Evolutionary conservation across 2,113 vertebrate species (phyloP).

Genomic region (Ochotona curzoniae): DNA sequence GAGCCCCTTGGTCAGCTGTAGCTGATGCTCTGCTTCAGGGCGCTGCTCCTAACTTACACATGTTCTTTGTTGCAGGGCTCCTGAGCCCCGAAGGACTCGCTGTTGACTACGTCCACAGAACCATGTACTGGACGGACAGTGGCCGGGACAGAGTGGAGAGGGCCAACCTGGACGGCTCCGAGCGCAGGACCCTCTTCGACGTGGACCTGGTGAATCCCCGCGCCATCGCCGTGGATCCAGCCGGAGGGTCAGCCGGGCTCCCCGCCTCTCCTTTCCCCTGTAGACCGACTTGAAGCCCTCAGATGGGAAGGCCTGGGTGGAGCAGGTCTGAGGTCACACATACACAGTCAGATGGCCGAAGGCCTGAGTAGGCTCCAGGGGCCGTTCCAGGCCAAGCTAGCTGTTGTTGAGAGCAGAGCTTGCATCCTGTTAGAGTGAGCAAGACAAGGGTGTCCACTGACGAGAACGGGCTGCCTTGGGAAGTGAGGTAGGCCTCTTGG

Average conservation of each 20-base stretch:
- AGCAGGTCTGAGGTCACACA: too few species aligned
- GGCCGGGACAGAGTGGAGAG: constrained; percentile 93
- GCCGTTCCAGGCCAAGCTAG: neutral
- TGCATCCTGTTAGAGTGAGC: neutral
- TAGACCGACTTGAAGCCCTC: neutral
- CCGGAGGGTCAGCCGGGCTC: constrained; percentile 88
- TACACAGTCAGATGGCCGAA: neutral
- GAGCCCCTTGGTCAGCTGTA: too few species aligned
- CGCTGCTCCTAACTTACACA: neutral
- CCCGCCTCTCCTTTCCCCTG: neutral
- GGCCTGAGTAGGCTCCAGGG: neutral
- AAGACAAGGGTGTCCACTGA: neutral
- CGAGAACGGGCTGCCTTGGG: neutral
- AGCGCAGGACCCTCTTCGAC: constrained; percentile 90
- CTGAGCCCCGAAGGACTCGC: constrained; percentile 96
- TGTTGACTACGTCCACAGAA: constrained; percentile 90
- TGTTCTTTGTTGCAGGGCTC: constrained; percentile 87
- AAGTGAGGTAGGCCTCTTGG: neutral
- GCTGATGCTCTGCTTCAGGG: too few species aligned
- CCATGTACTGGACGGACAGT: constrained; percentile 97
- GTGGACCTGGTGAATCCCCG: constrained; percentile 95
- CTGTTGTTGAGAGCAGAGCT: neutral
- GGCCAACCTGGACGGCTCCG: constrained; percentile 91
- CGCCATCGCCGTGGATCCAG: constrained; percentile 94
- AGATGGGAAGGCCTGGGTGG: too few species aligned